phyloP scores from a whole-genome alignment of 2,888 invertebrate genomes.

The Melanostoma mellinum region DNA sequence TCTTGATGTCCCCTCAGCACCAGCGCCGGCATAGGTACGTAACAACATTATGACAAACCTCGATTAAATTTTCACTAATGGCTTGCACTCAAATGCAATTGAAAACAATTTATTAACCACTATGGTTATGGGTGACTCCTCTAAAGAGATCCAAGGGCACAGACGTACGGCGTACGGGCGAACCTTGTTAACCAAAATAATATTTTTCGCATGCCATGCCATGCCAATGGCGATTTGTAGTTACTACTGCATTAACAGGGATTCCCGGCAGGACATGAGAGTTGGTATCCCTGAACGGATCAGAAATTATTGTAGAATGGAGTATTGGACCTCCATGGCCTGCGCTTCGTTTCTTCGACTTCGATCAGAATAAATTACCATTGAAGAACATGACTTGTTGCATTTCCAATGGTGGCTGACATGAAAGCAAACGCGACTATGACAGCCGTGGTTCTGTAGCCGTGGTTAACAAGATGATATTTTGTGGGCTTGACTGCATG shows the following conservation, averaged over 20 bases:
- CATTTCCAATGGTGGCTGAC: slow-evolving; percentile 69
- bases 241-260: slow-evolving; percentile 65
- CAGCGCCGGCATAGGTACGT: no score
- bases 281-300: slow-evolving; percentile 46
- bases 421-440: slow-evolving; percentile 66
- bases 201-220: neutral
- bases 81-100: slow-evolving; percentile 56
- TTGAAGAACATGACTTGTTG: slow-evolving; percentile 68
- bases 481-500: slow-evolving; percentile 59
- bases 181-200: slow-evolving; percentile 38
- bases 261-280: slow-evolving; percentile 51
- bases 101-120: slow-evolving; percentile 62
- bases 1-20: neutral
- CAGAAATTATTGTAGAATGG: slow-evolving; percentile 43
- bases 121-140: slow-evolving; percentile 38
- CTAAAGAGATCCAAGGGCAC: neutral
- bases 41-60: slow-evolving; percentile 36
- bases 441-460: slow-evolving; percentile 36
- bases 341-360: slow-evolving; percentile 3
- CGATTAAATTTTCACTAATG: slow-evolving; percentile 55
- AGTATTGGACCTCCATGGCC: slow-evolving; percentile 50
- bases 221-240: slow-evolving; percentile 47
- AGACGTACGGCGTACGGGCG: neutral
- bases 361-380: slow-evolving; percentile 68
- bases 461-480: neutral